Percentiles rank a stretch among this genome's conserved stretches.
Conservation (phyloP, 2,113 vertebrate species). For the Cyphomyrus discorhynchus region DNA sequence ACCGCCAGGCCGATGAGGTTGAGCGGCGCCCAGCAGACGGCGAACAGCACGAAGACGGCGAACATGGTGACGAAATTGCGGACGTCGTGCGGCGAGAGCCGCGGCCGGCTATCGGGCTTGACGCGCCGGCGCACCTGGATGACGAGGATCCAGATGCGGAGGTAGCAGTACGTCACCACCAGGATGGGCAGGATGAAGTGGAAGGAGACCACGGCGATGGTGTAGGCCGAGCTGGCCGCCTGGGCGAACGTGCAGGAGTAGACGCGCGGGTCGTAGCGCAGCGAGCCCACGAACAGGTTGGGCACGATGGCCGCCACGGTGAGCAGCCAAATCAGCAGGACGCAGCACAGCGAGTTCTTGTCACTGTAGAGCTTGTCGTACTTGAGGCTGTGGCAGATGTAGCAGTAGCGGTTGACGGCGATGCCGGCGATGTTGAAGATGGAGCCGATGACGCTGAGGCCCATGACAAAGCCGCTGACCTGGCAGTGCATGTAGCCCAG, state of each 20-base stretch:
- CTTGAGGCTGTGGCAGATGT: conserved; percentile 91
- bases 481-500: conserved; percentile 87
- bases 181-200: conserved; percentile 88
- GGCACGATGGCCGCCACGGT: conserved; percentile 84
- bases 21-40: conserved; percentile 92
- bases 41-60: conserved; percentile 92
- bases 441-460: conserved; percentile 88
- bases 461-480: conserved; percentile 90
- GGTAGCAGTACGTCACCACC: conserved; percentile 88
- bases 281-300: conserved; percentile 79
- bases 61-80: conserved; percentile 96
- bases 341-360: conserved; percentile 82
- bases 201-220: conserved; percentile 88
- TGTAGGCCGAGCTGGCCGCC: conserved; percentile 84
- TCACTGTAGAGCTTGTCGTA: conserved; percentile 84
- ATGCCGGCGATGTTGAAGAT: conserved; percentile 96
- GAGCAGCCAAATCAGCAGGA: conserved; percentile 81
- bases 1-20: conserved; percentile 90
- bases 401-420: conserved; percentile 92
- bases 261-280: conserved; percentile 84
- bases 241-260: conserved; percentile 91
- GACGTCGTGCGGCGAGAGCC: conserved; percentile 81
- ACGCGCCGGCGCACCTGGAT: conserved; percentile 83
- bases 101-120: conserved; percentile 77
- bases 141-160: conserved; percentile 91